These are phyloP conservation scores for Centroberyx gerrardi DNA, from an alignment of 2,797 vertebrate genomes.

Conservation along the genomic window DNA sequence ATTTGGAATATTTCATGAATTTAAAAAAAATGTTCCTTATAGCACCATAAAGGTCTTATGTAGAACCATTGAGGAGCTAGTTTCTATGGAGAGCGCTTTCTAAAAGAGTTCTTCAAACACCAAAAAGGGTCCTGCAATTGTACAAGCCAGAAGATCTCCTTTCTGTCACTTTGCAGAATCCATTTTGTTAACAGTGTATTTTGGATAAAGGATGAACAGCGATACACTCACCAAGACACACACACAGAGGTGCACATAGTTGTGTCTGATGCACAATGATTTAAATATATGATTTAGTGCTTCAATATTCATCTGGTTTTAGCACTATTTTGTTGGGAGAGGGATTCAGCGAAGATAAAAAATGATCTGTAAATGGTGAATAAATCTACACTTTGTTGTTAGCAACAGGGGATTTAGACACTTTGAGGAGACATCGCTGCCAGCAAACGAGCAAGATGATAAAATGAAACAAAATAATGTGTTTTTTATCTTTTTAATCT, in stretches of 20 bases:
- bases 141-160: background rate
- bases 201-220: conserved; percentile 3
- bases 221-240: background rate
- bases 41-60: no score
- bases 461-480: conserved; percentile 49
- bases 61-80: no score
- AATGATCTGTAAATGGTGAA: conserved; percentile 26
- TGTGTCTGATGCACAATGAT: conserved; percentile 6
- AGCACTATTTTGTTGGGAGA: conserved; percentile 22
- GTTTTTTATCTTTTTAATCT: conserved; percentile 58
- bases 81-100: no score
- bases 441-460: conserved; percentile 34
- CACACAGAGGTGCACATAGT: background rate
- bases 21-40: no score
- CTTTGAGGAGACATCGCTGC: conserved; percentile 35
- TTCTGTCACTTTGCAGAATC: conserved; percentile 13
- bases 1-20: no score
- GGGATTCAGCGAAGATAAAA: conserved; percentile 24
- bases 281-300: conserved; percentile 25
- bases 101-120: no score
- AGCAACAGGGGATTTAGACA: conserved; percentile 27
- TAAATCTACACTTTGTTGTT: conserved; percentile 38
- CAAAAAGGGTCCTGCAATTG: background rate
- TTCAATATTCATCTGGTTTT: conserved; percentile 37
- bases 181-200: conserved; percentile 3